These are phyloP conservation scores for Homalodisca vitripennis DNA, from an alignment of 1,140 invertebrate genomes.

Conservation along the genomic window DNA sequence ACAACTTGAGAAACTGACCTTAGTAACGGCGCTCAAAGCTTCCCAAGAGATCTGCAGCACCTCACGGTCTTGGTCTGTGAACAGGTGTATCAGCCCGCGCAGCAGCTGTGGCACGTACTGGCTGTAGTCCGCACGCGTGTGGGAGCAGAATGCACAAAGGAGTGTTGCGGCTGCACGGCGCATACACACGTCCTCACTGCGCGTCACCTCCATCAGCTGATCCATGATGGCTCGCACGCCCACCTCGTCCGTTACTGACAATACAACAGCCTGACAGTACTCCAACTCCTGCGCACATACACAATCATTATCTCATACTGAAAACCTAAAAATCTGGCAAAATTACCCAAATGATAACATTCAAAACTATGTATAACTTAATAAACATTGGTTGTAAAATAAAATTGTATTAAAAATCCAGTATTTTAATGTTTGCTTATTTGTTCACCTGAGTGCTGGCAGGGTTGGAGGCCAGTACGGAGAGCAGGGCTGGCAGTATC, in stretches of 20 bases:
- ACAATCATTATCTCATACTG: no score
- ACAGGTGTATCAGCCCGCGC: slow-evolving; percentile 81
- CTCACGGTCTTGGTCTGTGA: slow-evolving; percentile 70
- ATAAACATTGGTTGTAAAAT: no score
- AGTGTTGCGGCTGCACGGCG: slow-evolving; percentile 81
- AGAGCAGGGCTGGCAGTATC: slow-evolving; percentile 87
- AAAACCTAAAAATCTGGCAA: no score
- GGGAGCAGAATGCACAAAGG: slow-evolving; percentile 84
- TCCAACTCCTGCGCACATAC: slow-evolving; percentile 69
- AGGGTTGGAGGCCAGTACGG: slow-evolving; percentile 67
- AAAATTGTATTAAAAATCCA: no score
- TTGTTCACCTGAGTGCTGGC: slow-evolving; percentile 68
- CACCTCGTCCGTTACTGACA: slow-evolving; percentile 85
- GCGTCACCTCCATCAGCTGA: slow-evolving; percentile 77
- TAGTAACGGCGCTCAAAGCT: slow-evolving; percentile 86
- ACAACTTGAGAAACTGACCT: no score
- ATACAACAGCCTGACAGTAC: slow-evolving; percentile 89
- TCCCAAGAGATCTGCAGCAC: slow-evolving; percentile 87
- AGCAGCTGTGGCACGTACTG: slow-evolving; percentile 86
- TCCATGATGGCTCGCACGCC: slow-evolving; percentile 88
- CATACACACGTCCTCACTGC: slow-evolving; percentile 58
- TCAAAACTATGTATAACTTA: no score
- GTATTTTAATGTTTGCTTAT: no score
- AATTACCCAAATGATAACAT: no score
- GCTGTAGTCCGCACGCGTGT: slow-evolving; percentile 82